These are phyloP conservation scores for Pedionomus torquatus DNA, from an alignment of 2,113 vertebrate genomes.

Conservation along the genomic window DNA sequence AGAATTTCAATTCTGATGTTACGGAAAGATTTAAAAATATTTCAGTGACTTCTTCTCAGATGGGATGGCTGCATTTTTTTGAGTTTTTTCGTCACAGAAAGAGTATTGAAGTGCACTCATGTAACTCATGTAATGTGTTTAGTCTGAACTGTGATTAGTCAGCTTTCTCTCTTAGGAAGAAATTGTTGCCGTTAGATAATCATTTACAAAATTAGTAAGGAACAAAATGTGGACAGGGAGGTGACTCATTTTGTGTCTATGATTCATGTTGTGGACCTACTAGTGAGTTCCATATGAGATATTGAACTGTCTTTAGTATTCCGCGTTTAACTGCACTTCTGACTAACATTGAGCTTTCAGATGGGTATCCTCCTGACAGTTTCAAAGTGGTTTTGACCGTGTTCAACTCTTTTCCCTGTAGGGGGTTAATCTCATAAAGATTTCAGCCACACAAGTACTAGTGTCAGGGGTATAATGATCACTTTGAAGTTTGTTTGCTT, in stretches of 20 bases:
- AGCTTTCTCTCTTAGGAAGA: not conserved
- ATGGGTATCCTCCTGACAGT: slow-evolving; percentile 71
- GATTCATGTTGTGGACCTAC: not conserved
- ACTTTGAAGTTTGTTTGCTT: slow-evolving; percentile 87
- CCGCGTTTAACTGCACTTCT: slow-evolving; percentile 42
- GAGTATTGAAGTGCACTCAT: not conserved
- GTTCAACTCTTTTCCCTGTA: slow-evolving; percentile 76
- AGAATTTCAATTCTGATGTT: not conserved
- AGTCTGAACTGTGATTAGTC: not conserved
- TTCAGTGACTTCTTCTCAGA: not conserved
- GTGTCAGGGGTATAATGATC: slow-evolving; percentile 85
- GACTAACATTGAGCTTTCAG: slow-evolving; percentile 55
- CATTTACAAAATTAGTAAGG: not conserved
- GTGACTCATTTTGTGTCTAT: not conserved
- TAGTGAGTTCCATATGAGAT: not conserved
- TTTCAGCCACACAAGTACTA: slow-evolving; percentile 81
- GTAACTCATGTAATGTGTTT: not conserved
- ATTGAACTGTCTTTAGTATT: slow-evolving; percentile 18
- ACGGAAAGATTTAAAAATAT: not conserved
- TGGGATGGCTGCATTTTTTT: not conserved
- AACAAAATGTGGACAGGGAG: not conserved
- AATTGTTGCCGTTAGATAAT: not conserved
- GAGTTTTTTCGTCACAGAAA: not conserved
- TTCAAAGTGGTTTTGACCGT: slow-evolving; percentile 76
- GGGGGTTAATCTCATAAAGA: slow-evolving; percentile 84